phyloP scores from a whole-genome alignment of 2,888 invertebrate genomes.

The Carpatolechia fugitivella region DNA sequence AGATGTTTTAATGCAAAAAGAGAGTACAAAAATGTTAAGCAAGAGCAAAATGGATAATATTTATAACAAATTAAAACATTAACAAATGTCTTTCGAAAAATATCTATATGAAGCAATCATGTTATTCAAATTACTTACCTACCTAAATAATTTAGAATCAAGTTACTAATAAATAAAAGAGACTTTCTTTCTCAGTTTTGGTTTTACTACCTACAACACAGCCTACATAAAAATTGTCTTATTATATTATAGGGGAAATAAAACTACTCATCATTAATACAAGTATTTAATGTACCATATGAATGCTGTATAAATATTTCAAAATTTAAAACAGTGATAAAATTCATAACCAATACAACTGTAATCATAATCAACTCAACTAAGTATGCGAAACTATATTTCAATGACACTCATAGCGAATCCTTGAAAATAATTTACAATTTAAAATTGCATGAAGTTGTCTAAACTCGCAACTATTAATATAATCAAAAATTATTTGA shows the following conservation, averaged over 20 bases:
- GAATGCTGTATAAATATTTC: constrained; percentile 80
- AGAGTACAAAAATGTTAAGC: too few relatives aligned
- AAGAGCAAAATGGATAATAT: background rate
- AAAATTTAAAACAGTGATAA: constrained; percentile 81
- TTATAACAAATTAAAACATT: background rate
- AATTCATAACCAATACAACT: constrained; percentile 78
- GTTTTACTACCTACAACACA: constrained; percentile 9
- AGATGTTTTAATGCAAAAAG: too few relatives aligned
- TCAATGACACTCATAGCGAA: constrained; percentile 41
- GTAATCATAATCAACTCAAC: constrained; percentile 65
- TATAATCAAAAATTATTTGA: constrained; percentile 39
- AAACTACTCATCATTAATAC: constrained; percentile 66
- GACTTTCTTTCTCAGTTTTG: constrained; percentile 29
- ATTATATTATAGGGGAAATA: constrained; percentile 33
- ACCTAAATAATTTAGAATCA: constrained; percentile 26
- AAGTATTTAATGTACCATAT: constrained; percentile 78
- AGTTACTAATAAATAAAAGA: constrained; percentile 27
- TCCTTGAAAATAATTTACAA: constrained; percentile 46
- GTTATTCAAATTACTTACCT: constrained; percentile 15
- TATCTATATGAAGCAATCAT: background rate
- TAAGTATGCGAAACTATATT: constrained; percentile 64
- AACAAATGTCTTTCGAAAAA: background rate
- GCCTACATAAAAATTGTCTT: too few relatives aligned
- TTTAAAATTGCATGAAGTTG: constrained; percentile 35
- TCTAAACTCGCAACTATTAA: constrained; percentile 32